Conservation (phyloP, 2,797 vertebrate species). For the Arrhamphus sclerolepis region DNA sequence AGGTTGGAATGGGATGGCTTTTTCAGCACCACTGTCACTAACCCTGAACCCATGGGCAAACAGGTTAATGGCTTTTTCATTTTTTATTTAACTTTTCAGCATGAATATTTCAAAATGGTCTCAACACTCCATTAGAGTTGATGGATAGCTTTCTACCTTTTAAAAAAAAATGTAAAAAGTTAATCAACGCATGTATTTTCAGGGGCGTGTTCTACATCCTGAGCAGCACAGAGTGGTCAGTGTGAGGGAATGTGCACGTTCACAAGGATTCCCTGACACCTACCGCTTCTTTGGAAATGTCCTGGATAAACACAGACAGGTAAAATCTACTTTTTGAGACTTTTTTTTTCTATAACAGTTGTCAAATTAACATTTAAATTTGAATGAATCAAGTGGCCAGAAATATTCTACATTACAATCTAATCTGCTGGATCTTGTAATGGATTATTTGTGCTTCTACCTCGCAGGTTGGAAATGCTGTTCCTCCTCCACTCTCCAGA, state of each 20-base stretch:
- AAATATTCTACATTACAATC: not conserved
- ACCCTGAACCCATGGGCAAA: conserved; percentile 98
- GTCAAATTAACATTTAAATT: too few species aligned
- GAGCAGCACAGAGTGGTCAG: conserved; percentile 98
- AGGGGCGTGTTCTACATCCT: conserved; percentile 94
- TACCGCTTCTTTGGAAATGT: conserved; percentile 95
- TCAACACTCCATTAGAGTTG: not conserved
- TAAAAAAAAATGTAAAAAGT: too few species aligned
- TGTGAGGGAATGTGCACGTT: conserved; percentile 93
- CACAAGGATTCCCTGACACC: conserved; percentile 96
- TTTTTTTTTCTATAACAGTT: too few species aligned
- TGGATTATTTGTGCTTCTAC: not conserved
- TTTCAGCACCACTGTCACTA: conserved; percentile 98
- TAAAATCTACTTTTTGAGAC: conserved; percentile 45
- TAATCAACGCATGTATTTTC: not conserved
- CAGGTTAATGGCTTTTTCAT: conserved; percentile 75
- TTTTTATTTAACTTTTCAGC: not conserved
- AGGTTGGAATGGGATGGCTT: conserved; percentile 97
- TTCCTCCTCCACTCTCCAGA: conserved; percentile 93
- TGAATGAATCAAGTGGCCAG: not conserved
- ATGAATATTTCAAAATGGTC: not conserved
- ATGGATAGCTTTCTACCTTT: too few species aligned
- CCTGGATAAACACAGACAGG: conserved; percentile 97
- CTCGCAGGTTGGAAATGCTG: conserved; percentile 92
- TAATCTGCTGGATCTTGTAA: not conserved